Conservation (phyloP, 2,797 vertebrate species). For the Enteromius thamalakanensis region DNA sequence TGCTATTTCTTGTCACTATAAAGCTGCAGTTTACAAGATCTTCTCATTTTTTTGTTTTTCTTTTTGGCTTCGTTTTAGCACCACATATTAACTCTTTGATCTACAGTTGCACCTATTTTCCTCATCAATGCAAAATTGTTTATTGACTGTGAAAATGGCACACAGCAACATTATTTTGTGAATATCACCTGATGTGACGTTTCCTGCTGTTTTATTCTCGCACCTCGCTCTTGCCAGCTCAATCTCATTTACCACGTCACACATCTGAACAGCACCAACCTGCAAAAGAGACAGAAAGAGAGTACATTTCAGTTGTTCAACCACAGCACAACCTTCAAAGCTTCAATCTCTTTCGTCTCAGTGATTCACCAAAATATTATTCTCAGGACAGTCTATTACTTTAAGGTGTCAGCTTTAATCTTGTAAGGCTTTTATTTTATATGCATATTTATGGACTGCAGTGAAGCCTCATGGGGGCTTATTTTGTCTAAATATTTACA, state of each 20-base stretch:
- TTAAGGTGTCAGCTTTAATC: conserved; percentile 36
- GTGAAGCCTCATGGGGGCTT: background rate
- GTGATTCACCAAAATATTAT: conserved; percentile 17
- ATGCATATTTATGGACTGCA: conserved; percentile 20
- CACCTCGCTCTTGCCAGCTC: conserved; percentile 76
- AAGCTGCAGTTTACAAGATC: background rate
- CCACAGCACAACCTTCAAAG: conserved; percentile 23
- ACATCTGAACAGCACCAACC: conserved; percentile 76
- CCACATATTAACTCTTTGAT: background rate
- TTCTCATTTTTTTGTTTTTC: background rate
- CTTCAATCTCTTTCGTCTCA: conserved; percentile 30
- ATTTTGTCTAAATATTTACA: conserved; percentile 35
- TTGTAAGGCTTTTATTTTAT: conserved; percentile 32
- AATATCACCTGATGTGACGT: conserved; percentile 78
- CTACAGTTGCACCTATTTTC: background rate
- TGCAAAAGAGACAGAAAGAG: conserved; percentile 56
- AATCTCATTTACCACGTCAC: conserved; percentile 78
- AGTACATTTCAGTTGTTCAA: conserved; percentile 21
- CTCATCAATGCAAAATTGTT: conserved; percentile 16
- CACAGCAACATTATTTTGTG: background rate
- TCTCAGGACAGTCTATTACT: conserved; percentile 20
- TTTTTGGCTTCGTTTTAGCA: background rate
- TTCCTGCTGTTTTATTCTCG: conserved; percentile 73
- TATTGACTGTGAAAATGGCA: conserved; percentile 34
- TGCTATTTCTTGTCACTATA: background rate